Conservation (phyloP, 2,888 invertebrate genomes). For the Zonitis immaculata region DNA sequence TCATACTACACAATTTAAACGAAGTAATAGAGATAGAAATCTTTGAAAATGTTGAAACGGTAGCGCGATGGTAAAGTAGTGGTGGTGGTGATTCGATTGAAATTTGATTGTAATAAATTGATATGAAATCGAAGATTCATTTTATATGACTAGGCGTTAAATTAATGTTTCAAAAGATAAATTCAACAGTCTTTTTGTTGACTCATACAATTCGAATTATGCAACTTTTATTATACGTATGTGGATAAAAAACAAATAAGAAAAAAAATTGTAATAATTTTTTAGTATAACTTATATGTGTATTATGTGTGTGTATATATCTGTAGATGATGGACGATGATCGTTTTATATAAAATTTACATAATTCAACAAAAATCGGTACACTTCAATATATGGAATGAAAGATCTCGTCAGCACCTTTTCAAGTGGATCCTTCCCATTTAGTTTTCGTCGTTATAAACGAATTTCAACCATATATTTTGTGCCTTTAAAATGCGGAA, state of each 20-base stretch:
- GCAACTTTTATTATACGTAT: too few relatives aligned
- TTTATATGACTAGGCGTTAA: conserved; percentile 46
- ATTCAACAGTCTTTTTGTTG: conserved; percentile 19
- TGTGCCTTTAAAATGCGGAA: neutral
- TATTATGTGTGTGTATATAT: too few relatives aligned
- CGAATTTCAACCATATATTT: conserved; percentile 7
- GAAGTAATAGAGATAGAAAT: conserved; percentile 49
- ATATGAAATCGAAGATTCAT: conserved; percentile 36
- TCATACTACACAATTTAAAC: conserved; percentile 51
- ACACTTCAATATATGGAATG: conserved; percentile 32
- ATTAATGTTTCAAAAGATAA: conserved; percentile 32
- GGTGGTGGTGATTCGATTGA: conserved; percentile 40
- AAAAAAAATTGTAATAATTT: too few relatives aligned
- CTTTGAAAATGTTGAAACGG: conserved; percentile 47
- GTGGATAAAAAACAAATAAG: too few relatives aligned
- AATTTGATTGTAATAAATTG: conserved; percentile 50
- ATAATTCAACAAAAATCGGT: conserved; percentile 48
- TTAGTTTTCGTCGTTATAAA: conserved; percentile 31
- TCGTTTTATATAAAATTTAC: conserved; percentile 40
- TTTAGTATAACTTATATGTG: too few relatives aligned
- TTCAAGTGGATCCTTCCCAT: conserved; percentile 41
- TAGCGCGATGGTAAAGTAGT: conserved; percentile 39
- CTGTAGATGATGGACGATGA: conserved; percentile 43
- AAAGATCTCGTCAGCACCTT: conserved; percentile 42
- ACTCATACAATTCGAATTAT: conserved; percentile 3